phyloP scores from a whole-genome alignment of 1,140 invertebrate species.

The Bombus terrestris region DNA sequence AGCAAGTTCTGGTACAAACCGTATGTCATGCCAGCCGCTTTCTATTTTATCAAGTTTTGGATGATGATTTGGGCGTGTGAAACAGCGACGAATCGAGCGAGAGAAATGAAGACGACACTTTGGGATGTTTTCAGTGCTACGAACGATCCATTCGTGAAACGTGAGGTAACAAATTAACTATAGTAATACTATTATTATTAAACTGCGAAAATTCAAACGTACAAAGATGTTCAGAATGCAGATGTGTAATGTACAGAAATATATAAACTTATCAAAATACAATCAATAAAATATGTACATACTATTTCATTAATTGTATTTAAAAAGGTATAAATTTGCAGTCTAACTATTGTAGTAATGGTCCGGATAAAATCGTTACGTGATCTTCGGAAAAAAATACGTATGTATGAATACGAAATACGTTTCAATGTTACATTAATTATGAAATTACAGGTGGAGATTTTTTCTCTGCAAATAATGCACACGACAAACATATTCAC shows the following conservation, averaged over 20 bases:
- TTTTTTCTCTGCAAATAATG: slow-evolving; percentile 74
- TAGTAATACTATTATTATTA: background rate
- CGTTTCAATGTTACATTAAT: background rate
- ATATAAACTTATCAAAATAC: too few species aligned
- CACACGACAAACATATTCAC: slow-evolving; percentile 70
- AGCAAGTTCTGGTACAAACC: slow-evolving; percentile 70
- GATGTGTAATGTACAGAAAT: too few species aligned
- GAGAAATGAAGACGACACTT: slow-evolving; percentile 65
- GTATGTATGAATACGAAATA: too few species aligned
- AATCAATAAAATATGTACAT: too few species aligned
- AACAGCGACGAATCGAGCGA: slow-evolving; percentile 67
- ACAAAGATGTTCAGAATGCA: background rate
- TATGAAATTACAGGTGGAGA: slow-evolving; percentile 65
- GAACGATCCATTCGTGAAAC: slow-evolving; percentile 70
- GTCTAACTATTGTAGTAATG: too few species aligned
- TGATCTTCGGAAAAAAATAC: too few species aligned
- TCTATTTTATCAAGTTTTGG: slow-evolving; percentile 70
- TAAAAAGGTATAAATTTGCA: too few species aligned
- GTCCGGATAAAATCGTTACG: slow-evolving; percentile 47
- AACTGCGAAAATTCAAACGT: too few species aligned
- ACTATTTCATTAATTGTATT: too few species aligned
- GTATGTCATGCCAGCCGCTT: slow-evolving; percentile 62
- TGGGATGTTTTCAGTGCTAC: slow-evolving; percentile 72
- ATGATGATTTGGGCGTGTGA: slow-evolving; percentile 73
- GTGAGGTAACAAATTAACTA: slow-evolving; percentile 70